Conservation (phyloP, 2,113 vertebrate genomes). For the Hoplias malabaricus region DNA sequence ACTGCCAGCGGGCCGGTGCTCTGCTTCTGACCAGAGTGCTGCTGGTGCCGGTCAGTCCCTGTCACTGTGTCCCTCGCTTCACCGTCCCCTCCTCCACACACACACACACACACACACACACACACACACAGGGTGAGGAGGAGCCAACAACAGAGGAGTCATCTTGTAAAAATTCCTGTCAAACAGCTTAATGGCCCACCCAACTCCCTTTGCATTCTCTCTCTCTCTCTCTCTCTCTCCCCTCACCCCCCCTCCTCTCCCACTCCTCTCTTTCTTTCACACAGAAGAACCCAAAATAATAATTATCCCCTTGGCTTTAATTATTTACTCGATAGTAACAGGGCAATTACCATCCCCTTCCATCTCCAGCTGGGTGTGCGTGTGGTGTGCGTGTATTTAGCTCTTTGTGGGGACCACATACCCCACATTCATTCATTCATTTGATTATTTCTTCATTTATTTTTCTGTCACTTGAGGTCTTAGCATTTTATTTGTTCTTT, state of each 20-base stretch:
- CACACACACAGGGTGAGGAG: slow-evolving; percentile 12
- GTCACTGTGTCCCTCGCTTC: too few relatives aligned
- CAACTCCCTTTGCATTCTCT: background rate
- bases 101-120: slow-evolving; percentile 26
- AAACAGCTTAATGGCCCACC: slow-evolving; percentile 10
- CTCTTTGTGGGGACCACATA: slow-evolving; percentile 3
- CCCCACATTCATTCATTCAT: too few relatives aligned
- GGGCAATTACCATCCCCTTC: slow-evolving; percentile 24
- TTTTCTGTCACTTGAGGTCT: too few relatives aligned
- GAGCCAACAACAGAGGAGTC: slow-evolving; percentile 15
- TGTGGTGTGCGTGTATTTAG: background rate
- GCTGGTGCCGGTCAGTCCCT: slow-evolving; percentile 45
- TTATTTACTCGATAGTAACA: slow-evolving; percentile 44
- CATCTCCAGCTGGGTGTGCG: slow-evolving; percentile 5
- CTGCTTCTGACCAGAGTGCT: slow-evolving; percentile 32
- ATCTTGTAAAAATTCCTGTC: slow-evolving; percentile 28
- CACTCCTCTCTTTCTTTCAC: background rate
- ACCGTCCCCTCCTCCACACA: too few relatives aligned
- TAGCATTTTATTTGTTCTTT: too few relatives aligned
- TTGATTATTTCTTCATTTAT: too few relatives aligned
- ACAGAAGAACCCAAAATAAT: slow-evolving; percentile 29
- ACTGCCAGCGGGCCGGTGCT: slow-evolving; percentile 69
- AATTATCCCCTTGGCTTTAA: slow-evolving; percentile 40
- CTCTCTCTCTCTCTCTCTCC: background rate
- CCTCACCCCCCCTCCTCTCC: background rate